Evolutionary conservation across 2,888 invertebrate genomes (phyloP).

Genomic region (Epinotia ramella): DNA sequence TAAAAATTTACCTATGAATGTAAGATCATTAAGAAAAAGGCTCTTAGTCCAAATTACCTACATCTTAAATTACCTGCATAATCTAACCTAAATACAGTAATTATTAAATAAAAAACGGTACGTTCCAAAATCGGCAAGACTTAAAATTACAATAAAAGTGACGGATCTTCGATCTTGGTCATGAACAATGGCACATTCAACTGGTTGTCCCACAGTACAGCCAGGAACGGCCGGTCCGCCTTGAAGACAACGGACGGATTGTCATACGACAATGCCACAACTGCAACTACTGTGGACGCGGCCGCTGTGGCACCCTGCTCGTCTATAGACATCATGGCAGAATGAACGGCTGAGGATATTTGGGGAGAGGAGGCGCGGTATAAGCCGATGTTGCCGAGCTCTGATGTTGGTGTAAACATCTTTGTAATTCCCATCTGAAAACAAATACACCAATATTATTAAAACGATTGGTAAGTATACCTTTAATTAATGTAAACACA

Average conservation of each 20-base stretch:
- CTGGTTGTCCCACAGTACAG: conserved; percentile 77
- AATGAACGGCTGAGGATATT: conserved; percentile 79
- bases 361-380: conserved; percentile 60
- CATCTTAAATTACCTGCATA: neutral
- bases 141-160: conserved; percentile 51
- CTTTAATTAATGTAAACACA: too few relatives aligned
- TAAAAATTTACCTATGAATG: neutral
- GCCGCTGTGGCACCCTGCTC: conserved; percentile 81
- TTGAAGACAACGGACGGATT: conserved; percentile 65
- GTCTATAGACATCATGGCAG: conserved; percentile 80
- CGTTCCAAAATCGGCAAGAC: conserved; percentile 45
- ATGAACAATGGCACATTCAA: conserved; percentile 79
- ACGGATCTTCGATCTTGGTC: conserved; percentile 79
- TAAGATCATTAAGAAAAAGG: neutral
- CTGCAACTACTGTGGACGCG: conserved; percentile 75
- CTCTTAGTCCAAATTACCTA: neutral
- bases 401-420: conserved; percentile 70
- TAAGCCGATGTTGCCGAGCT: conserved; percentile 67
- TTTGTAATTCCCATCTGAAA: conserved; percentile 78
- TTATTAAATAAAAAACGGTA: conserved; percentile 43
- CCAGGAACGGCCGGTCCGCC: conserved; percentile 80
- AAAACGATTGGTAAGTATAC: too few relatives aligned
- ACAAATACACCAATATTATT: neutral
- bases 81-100: neutral
- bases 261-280: conserved; percentile 79